Conservation (phyloP, 1,140 invertebrate species). For the Arctopsyche grandis region DNA sequence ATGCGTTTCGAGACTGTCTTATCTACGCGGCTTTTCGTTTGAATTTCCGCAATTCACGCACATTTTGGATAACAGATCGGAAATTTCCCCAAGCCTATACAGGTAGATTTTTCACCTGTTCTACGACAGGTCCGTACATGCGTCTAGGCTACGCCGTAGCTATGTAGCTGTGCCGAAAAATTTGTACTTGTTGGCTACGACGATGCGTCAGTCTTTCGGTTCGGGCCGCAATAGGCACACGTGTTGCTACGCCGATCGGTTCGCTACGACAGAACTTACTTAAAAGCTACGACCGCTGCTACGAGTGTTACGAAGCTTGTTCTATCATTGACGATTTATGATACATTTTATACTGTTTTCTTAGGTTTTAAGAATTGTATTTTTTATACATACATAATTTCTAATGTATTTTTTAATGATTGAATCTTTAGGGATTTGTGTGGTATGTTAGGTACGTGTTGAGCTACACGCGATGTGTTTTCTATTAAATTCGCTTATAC, state of each 20-base stretch:
- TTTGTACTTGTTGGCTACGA: constrained; percentile 53
- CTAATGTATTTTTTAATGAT: too few relatives aligned
- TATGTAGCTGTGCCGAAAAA: constrained; percentile 30
- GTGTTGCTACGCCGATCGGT: constrained; percentile 42
- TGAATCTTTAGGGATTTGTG: neutral
- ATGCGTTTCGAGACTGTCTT: neutral
- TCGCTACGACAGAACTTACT: constrained; percentile 2
- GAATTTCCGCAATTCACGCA: too few relatives aligned
- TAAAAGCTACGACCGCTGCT: neutral
- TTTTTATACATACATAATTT: too few relatives aligned
- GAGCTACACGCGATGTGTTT: constrained; percentile 2
- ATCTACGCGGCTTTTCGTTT: too few relatives aligned
- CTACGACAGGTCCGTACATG: too few relatives aligned
- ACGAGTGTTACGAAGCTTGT: neutral
- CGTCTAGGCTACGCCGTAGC: constrained; percentile 31
- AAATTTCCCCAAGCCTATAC: neutral
- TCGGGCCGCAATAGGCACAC: constrained; percentile 47
- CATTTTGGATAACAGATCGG: too few relatives aligned
- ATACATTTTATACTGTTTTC: too few relatives aligned
- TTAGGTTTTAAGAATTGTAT: too few relatives aligned
- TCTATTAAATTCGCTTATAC: too few relatives aligned
- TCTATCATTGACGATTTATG: too few relatives aligned
- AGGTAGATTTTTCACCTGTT: neutral
- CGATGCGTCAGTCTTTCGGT: constrained; percentile 54
- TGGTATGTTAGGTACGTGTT: constrained; percentile 10